Evolutionary conservation across 2,113 vertebrate species (phyloP), one percentile per base, ranked within the genome.

Genomic region (Penelope pileata): DNA sequence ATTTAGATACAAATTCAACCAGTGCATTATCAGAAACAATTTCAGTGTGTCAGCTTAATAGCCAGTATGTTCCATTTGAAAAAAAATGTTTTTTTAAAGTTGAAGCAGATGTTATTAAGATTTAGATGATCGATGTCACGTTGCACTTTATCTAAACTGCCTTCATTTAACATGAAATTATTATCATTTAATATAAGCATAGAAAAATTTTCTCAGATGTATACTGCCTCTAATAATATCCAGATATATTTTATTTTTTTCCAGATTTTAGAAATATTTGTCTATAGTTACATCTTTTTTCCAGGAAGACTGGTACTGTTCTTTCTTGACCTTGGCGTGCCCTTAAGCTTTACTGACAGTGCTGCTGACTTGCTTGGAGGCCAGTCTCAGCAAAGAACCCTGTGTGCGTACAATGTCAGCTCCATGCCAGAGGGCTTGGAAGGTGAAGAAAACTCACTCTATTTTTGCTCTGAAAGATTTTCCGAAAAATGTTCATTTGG

Each of bases 301-400:
- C 32, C 18, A 64, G 47, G 58, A 29, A 0, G 0, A 1, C 30
- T 75, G 45, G 8, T 74, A 6, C 15, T 53, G 24, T 36, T 38
- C 24, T 62, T 38, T 62, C 58, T 60, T 95, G 93, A 94, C 91
- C 95, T 95, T 96, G 80, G 51, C 42, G n/a, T 66, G 83, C 95
- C 93, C 91, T 93, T 18, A 40, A 30, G 83, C 58, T 73, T 92
- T 81, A 38, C 88, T 72, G 67, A 56, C 10, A 4, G 27, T 1
- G 45, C 16, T 73, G 83, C 22, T 80, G 94, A 54, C 75, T 75
- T 26, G 92, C 96, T 86, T 7, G 63, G 30, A 79, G 77, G 93
- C 86, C 56, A 3, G 36, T 80, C 64, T 59, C 47, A 47, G 78
- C 1, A 0, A 70, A 86, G 90, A 78, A 36, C 59, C 34, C 54